These are phyloP conservation scores for Erebia aethiops DNA, from an alignment of 2,888 invertebrate genomes.

Conservation along the genomic window DNA sequence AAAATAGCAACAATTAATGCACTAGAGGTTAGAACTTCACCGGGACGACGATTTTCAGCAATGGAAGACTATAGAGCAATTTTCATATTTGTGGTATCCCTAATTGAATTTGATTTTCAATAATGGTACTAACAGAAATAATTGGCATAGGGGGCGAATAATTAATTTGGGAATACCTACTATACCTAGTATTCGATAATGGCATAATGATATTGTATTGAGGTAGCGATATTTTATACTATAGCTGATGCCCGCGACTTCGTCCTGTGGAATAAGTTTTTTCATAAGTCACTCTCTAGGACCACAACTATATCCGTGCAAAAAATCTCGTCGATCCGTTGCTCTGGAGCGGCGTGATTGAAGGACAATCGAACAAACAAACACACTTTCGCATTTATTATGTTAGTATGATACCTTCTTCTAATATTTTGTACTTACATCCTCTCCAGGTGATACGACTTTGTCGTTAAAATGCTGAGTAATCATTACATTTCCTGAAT, in stretches of 20 bases:
- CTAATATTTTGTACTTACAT: slow-evolving; percentile 58
- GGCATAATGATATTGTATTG: neutral
- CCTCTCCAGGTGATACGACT: slow-evolving; percentile 80
- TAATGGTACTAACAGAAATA: neutral
- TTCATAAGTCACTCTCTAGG: no score
- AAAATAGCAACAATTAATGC: no score
- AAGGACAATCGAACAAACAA: no score
- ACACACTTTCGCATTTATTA: no score
- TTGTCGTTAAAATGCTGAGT: slow-evolving; percentile 75
- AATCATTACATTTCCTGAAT: slow-evolving; percentile 61
- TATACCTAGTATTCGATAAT: neutral
- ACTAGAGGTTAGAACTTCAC: no score
- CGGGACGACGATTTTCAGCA: neutral
- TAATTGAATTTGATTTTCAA: slow-evolving; percentile 26
- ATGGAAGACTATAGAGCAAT: neutral
- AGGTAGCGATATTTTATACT: neutral
- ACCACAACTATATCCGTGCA: no score
- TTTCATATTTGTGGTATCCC: slow-evolving; percentile 8
- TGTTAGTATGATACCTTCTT: no score
- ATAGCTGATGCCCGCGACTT: neutral
- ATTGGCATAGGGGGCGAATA: slow-evolving; percentile 10
- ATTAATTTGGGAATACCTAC: slow-evolving; percentile 11
- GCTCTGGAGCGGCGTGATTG: no score
- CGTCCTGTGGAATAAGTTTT: neutral
- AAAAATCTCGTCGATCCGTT: no score